Evolutionary conservation across 2,888 invertebrate genomes (phyloP).

Genomic region (Rutpela maculata): DNA sequence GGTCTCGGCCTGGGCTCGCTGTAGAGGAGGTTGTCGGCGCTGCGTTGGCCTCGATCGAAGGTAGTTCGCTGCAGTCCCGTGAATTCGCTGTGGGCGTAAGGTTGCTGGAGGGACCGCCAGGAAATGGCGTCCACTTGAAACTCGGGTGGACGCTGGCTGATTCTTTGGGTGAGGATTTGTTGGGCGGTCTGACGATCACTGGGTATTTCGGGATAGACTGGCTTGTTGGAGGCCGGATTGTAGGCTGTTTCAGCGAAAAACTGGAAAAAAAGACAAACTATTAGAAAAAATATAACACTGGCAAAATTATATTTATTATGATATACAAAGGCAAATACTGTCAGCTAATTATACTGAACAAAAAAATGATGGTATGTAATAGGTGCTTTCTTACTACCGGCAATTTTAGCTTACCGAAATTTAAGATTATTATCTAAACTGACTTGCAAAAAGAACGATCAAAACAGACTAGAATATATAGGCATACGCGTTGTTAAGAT

Average conservation of each 20-base stretch:
- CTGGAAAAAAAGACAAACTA: slow-evolving; percentile 74
- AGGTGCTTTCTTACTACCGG: too few relatives aligned
- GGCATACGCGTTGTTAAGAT: too few relatives aligned
- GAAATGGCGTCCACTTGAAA: slow-evolving; percentile 74
- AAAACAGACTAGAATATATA: too few relatives aligned
- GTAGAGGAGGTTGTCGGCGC: slow-evolving; percentile 61
- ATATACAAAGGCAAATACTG: too few relatives aligned
- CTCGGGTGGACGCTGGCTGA: slow-evolving; percentile 59
- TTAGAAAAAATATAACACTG: not conserved
- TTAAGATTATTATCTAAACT: too few relatives aligned
- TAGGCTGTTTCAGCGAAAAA: slow-evolving; percentile 94
- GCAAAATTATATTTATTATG: too few relatives aligned
- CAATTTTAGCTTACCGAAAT: too few relatives aligned
- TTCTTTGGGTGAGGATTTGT: slow-evolving; percentile 61
- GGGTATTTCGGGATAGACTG: slow-evolving; percentile 56
- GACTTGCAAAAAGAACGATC: too few relatives aligned
- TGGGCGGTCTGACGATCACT: slow-evolving; percentile 63
- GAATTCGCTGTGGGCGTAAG: slow-evolving; percentile 64
- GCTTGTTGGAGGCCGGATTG: slow-evolving; percentile 82
- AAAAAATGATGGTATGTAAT: too few relatives aligned
- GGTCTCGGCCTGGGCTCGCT: slow-evolving; percentile 41
- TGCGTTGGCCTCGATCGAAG: slow-evolving; percentile 59
- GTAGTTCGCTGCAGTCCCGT: slow-evolving; percentile 63
- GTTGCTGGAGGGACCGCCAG: slow-evolving; percentile 72
- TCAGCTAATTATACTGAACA: too few relatives aligned